Evolutionary conservation across 1,140 invertebrate genomes (phyloP), one percentile per base, ranked within the genome.

Genomic region (Nilaparvata lugens): DNA sequence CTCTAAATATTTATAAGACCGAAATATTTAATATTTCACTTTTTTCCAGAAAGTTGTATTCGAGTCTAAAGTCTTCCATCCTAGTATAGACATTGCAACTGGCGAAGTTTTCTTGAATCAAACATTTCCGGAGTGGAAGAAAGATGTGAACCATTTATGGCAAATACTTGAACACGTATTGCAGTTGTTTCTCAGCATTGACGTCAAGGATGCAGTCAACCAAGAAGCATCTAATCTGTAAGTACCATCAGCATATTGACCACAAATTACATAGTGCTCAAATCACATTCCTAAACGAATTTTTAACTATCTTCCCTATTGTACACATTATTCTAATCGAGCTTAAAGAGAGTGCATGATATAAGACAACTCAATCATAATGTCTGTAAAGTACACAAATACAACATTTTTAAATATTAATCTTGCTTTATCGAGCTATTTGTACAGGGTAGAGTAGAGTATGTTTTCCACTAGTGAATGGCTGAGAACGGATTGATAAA

Each of bases 51-150:
- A 78, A 72, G 77, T 97, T 52, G 77, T 85, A 61, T 96, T 97
- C 75, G 85, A 92, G 75, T 87, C 86, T 61, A 81, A 87, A 69
- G 73, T 96, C 55, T 91, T 90, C 69, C 93, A 97, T 81, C 94
- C 95, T 52, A 78, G 88, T 40, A 83, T 97, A 52, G 79, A 94
- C 75, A 75, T 82, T 9, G 81, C 81, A 64, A 88, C 84, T 59
- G 84, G 89, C 56, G 84, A 88, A 70, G 72, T 97, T n/a, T 74
- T 80, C 67, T 79, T 92, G 16, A 80, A 75, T 63, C 82, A 84
- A 73, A 87, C 84, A 4, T 96, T 96, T 76, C 79, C 82, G 11
- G 83, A 86, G 65, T 97, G 94, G 93, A 86, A 84, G 66, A 83
- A 81, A 70, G 83, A 83, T 67, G 80, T 87, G 48, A 82, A 95